Percentiles rank a stretch among this genome's conserved stretches.
Conservation (phyloP, 1,140 invertebrate genomes). For the Eufriesea mexicana region DNA sequence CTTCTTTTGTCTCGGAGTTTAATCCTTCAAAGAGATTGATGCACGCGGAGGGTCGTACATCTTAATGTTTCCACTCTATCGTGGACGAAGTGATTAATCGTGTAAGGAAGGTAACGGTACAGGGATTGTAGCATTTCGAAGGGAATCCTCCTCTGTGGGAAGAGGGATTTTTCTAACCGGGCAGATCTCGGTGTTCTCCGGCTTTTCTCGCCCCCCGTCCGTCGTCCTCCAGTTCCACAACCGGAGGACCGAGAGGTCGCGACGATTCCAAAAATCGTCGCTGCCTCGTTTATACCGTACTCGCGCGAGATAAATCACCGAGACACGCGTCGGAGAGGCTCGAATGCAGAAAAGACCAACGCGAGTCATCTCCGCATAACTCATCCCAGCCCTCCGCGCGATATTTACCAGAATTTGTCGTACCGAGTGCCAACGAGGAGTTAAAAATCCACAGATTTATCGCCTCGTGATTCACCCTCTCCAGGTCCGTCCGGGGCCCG, state of each 20-base stretch:
- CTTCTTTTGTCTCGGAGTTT: slow-evolving; percentile 21
- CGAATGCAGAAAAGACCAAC: neutral
- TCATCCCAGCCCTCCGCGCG: neutral
- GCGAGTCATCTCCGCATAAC: neutral
- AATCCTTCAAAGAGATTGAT: slow-evolving; percentile 36
- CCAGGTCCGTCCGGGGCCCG: neutral
- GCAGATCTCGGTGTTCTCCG: too few species aligned
- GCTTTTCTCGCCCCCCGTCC: neutral
- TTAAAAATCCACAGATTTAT: slow-evolving; percentile 25
- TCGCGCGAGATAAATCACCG: neutral
- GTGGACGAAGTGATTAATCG: slow-evolving; percentile 25
- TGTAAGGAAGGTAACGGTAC: slow-evolving; percentile 15
- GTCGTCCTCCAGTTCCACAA: neutral
- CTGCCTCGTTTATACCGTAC: neutral
- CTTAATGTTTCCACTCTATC: slow-evolving; percentile 32
- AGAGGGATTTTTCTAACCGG: neutral
- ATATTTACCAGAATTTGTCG: slow-evolving; percentile 27
- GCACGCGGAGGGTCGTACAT: slow-evolving; percentile 17
- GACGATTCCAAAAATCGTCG: neutral
- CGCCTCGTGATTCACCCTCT: slow-evolving; percentile 4
- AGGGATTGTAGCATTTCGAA: neutral
- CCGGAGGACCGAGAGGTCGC: too few species aligned
- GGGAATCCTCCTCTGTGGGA: neutral
- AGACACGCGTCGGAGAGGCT: neutral
- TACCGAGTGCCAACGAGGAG: too few species aligned